A percentile compares a stretch with the other conserved stretches of the same genome.
Evolutionary conservation across 2,113 vertebrate genomes (phyloP).

Genomic region (Pelusios castaneus): DNA sequence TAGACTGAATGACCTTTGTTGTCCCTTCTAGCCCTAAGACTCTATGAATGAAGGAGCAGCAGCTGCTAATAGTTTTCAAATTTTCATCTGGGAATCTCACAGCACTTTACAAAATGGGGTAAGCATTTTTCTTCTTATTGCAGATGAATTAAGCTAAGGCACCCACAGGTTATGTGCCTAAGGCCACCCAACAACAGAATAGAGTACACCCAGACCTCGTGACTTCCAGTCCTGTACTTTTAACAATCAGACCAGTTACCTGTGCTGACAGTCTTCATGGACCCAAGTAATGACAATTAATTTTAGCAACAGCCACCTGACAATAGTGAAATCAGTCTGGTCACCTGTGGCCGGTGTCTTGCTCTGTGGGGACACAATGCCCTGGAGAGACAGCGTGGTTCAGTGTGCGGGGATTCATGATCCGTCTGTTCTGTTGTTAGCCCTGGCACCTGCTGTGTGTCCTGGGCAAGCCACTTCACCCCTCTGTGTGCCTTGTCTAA

Average conservation of each 20-base stretch:
- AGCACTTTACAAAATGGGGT: not conserved
- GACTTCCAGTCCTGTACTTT: not conserved
- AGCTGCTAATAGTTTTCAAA: not conserved
- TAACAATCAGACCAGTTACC: not conserved
- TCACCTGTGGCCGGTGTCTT: not conserved
- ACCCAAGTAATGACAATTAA: not conserved
- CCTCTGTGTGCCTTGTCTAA: not conserved
- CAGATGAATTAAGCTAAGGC: not conserved
- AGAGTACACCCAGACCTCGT: not conserved
- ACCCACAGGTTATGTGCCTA: not conserved
- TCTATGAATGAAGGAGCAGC: not conserved
- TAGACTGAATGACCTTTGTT: too few species aligned
- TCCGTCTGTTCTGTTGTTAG: not conserved
- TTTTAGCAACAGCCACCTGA: not conserved
- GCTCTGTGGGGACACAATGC: not conserved
- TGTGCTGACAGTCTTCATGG: not conserved
- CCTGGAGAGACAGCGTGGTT: not conserved
- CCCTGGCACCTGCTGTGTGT: not conserved
- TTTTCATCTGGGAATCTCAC: not conserved
- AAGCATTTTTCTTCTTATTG: not conserved
- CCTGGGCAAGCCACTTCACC: not conserved
- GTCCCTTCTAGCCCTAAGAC: too few species aligned
- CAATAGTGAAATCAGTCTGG: conserved; percentile 4
- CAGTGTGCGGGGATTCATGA: not conserved
- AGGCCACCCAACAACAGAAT: not conserved